Conservation (phyloP, 2,113 vertebrate species). For the Thermophis baileyi region DNA sequence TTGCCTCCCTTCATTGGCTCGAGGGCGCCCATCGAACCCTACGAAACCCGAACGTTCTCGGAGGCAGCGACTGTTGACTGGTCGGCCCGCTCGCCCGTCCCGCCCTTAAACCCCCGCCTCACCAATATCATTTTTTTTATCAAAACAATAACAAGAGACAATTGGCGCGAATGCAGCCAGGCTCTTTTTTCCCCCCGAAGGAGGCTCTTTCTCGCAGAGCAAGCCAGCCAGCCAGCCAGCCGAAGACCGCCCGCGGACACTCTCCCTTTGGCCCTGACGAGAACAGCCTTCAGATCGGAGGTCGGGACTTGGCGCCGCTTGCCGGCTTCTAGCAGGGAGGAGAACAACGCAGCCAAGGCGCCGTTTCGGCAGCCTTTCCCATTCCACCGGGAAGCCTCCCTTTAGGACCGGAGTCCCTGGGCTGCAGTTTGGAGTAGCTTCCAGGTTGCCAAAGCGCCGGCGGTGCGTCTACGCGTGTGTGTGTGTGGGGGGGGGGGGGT, state of each 20-base stretch:
- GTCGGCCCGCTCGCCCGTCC: not conserved
- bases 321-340: not conserved
- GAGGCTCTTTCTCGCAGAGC: not conserved
- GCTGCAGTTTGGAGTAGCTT: not conserved
- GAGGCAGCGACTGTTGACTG: not conserved
- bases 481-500: too few species aligned
- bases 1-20: slow-evolving; percentile 24
- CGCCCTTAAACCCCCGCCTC: not conserved
- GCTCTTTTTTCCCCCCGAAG: too few species aligned
- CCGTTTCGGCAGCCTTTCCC: not conserved
- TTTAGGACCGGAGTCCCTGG: not conserved
- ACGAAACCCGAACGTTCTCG: not conserved
- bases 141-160: not conserved
- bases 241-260: not conserved
- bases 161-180: not conserved
- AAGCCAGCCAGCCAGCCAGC: too few species aligned
- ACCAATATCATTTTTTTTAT: too few species aligned
- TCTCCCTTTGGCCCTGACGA: too few species aligned
- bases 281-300: not conserved
- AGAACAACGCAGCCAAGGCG: not conserved
- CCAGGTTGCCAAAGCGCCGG: not conserved
- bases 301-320: not conserved
- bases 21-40: not conserved
- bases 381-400: too few species aligned
- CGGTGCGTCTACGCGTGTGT: not conserved